Base-by-base conservation (phyloP, 2,113 vertebrate species). In the Tretioscincus oriximinensis region DNA sequence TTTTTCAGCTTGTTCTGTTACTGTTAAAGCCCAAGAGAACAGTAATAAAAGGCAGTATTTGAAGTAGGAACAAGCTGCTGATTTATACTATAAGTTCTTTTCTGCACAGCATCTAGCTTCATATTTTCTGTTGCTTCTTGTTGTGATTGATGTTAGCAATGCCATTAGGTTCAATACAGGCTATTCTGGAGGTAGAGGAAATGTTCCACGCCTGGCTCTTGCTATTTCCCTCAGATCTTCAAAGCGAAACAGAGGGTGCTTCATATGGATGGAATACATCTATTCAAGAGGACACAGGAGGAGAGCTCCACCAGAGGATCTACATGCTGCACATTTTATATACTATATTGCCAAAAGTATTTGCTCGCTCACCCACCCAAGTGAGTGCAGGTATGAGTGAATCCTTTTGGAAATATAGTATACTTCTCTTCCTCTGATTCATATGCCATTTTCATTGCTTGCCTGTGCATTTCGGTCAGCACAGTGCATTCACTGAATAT, bases 121-220 rank as follows among this genome's bases (percentile, higher is more conserved):
- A 60, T 63, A 29, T 31, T 80, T 64, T 69, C 58, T 76, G 26
- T 68, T 69, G 35, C 22, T 9, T 29, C 20, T 54, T 58, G 65
- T 66, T 28, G 5, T 16, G 72, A 76, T 71, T 82, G 73, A 82
- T 70, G 73, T 76, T 79, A n/a, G 73, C 64, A 24, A 69, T 73
- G 24, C 45, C 60, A 35, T 70, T 76, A 71, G 66, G 70, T 63
- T 77, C 54, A 14, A 47, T 35, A 12, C 58, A 71, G 58, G 58
- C 31, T 63, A 47, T 70, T 49, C 67, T 60, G 26, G 20, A 28
- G 14, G 21, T 29, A 49, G 8, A 24, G 22, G 22, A 41, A n/a
- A 20, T 65, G 51, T 65, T 51, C 5, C 28, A 26, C 49, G 24
- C 18, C 18, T 24, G 35, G 16, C 69, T 77, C 69, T 77, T 35